Conservation (phyloP, 64 coral and sea anemone genomes). For the Stichodactyla helianthus region DNA sequence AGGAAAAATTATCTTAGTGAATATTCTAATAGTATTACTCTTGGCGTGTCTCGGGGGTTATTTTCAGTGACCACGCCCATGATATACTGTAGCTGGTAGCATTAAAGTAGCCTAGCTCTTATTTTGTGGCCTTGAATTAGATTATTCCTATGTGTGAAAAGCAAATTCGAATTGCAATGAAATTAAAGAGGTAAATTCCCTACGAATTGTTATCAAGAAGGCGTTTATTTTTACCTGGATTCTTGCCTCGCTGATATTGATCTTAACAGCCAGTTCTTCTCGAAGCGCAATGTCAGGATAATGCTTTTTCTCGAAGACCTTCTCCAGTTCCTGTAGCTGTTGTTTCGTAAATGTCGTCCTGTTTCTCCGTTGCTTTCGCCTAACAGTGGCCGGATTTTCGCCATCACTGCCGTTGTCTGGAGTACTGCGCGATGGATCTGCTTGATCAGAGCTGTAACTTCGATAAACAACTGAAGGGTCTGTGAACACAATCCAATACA, state of each 20-base stretch:
- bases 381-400: constrained; percentile 79
- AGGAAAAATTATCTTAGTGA: constrained; percentile 82
- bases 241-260: constrained; percentile 92
- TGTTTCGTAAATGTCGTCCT: constrained; percentile 98
- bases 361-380: constrained; percentile 91
- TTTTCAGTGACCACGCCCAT: constrained; percentile 51
- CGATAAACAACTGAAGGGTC: constrained; percentile 86
- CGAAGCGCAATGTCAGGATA: constrained; percentile 95
- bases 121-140: not conserved
- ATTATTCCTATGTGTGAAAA: constrained; percentile 27
- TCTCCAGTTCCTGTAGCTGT: constrained; percentile 86
- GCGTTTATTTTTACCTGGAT: constrained; percentile 68
- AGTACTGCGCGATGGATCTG: constrained; percentile 31
- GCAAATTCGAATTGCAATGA: constrained; percentile 14
- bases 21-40: constrained; percentile 88
- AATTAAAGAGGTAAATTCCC: constrained; percentile 7
- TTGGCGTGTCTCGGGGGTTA: not conserved
- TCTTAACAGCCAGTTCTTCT: constrained; percentile 89
- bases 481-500: not conserved
- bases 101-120: not conserved
- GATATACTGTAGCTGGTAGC: not conserved
- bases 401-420: constrained; percentile 39
- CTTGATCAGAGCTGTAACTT: constrained; percentile 55
- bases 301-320: constrained; percentile 99
- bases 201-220: not conserved